These are phyloP conservation scores for Saiga tatarica DNA, from an alignment of 2,113 vertebrate genomes.

Conservation along the genomic window DNA sequence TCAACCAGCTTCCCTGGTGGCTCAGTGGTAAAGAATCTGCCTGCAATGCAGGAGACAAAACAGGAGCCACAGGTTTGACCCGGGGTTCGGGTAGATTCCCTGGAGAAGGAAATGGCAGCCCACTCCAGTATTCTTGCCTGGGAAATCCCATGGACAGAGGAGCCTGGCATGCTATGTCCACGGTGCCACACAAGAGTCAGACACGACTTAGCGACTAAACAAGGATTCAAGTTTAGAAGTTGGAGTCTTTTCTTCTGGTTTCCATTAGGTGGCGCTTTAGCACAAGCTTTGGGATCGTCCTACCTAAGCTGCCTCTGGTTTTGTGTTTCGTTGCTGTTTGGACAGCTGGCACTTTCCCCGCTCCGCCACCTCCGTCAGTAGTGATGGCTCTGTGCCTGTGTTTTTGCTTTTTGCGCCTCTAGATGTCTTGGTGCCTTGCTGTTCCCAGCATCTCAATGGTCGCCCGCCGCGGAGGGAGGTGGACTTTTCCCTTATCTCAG, in stretches of 20 bases:
- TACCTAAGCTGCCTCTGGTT: not conserved
- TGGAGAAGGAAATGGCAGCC: not conserved
- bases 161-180: not conserved
- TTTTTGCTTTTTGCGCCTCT: not conserved
- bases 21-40: not conserved
- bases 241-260: not conserved
- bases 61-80: not conserved
- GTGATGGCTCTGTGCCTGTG: not conserved
- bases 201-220: not conserved
- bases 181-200: not conserved
- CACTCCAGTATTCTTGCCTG: not conserved
- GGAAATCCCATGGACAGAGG: not conserved
- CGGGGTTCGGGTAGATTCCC: not conserved
- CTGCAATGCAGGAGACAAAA: not conserved
- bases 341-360: fast-evolving
- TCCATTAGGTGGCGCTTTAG: not conserved
- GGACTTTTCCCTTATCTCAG: not conserved
- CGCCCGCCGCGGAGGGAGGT: not conserved
- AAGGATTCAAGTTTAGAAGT: not conserved
- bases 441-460: not conserved
- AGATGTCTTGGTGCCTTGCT: not conserved
- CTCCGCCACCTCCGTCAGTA: fast-evolving
- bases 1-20: not conserved
- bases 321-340: too few species aligned
- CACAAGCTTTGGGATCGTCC: not conserved